Percentiles rank a stretch among this genome's conserved stretches.
These are phyloP conservation scores for Zaprionus kolodkinae DNA, from an alignment of 1,140 invertebrate genomes.

Conservation along the genomic window DNA sequence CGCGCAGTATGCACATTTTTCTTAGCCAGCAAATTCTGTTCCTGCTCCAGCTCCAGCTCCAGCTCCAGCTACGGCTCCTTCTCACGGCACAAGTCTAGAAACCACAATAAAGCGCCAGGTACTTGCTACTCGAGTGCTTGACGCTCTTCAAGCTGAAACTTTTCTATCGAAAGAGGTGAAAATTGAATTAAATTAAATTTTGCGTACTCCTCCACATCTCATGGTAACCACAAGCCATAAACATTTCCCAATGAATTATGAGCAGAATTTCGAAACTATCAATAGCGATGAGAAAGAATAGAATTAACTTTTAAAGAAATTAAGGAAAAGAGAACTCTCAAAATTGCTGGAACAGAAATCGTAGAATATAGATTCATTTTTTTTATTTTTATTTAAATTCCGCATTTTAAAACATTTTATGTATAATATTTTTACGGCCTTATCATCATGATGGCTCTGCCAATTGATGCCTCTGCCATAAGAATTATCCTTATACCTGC, in stretches of 20 bases:
- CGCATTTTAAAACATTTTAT: no score
- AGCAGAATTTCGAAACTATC: neutral
- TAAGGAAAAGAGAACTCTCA: no score
- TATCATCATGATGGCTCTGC: no score
- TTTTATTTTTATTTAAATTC: no score
- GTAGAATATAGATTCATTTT: no score
- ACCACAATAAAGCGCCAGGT: constrained; percentile 66
- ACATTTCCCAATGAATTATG: constrained; percentile 18
- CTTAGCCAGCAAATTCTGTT: neutral
- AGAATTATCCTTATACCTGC: no score
- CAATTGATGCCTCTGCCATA: no score
- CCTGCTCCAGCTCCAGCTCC: neutral
- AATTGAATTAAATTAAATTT: constrained; percentile 57
- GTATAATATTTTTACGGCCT: no score
- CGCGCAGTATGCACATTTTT: constrained; percentile 42
- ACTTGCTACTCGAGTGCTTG: constrained; percentile 29
- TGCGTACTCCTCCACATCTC: neutral
- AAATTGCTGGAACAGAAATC: no score
- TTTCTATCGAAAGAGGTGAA: constrained; percentile 39
- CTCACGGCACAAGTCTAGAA: neutral
- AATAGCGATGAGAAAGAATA: neutral
- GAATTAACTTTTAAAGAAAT: no score
- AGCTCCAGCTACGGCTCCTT: neutral
- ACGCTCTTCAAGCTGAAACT: constrained; percentile 23
- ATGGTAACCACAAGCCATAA: no score